These are phyloP conservation scores for Bombus turneri DNA, from an alignment of 1,140 invertebrate species.

Conservation along the genomic window DNA sequence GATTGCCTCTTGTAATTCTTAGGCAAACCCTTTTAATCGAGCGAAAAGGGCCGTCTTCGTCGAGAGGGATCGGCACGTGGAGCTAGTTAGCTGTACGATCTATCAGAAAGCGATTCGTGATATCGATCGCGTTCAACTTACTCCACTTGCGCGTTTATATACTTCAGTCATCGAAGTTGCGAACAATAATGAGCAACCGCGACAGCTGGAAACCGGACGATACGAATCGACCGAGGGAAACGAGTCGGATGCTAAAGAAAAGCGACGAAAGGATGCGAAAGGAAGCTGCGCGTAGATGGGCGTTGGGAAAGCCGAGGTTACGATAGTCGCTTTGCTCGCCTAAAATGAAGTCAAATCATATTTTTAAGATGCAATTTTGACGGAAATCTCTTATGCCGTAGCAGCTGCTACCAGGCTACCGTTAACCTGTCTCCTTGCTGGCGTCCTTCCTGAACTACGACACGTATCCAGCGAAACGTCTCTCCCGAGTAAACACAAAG, in stretches of 20 bases:
- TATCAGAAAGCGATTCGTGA: not conserved
- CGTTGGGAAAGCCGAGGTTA: not conserved
- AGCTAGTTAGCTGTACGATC: not conserved
- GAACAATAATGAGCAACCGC: not conserved
- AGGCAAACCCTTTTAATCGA: constrained; percentile 51
- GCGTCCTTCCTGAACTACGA: constrained; percentile 52
- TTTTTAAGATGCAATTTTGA: constrained; percentile 80
- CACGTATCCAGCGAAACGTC: constrained; percentile 51
- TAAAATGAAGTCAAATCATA: constrained; percentile 77
- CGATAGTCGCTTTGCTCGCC: constrained; percentile 21
- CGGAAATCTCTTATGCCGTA: constrained; percentile 74
- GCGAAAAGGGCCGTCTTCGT: constrained; percentile 2
- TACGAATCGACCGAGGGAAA: not conserved
- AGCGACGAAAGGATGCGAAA: not conserved
- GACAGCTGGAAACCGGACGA: not conserved
- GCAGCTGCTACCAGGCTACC: constrained; percentile 69
- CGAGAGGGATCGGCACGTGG: not conserved
- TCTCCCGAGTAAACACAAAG: constrained; percentile 41
- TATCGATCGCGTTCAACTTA: not conserved
- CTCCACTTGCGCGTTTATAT: too few species aligned
- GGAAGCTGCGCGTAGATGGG: not conserved
- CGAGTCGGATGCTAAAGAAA: not conserved
- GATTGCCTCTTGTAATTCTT: constrained; percentile 48
- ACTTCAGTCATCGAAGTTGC: too few species aligned
- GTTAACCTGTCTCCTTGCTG: constrained; percentile 51